Conservation (phyloP, 1,140 invertebrate genomes). For the Caenorhabditis latens region DNA sequence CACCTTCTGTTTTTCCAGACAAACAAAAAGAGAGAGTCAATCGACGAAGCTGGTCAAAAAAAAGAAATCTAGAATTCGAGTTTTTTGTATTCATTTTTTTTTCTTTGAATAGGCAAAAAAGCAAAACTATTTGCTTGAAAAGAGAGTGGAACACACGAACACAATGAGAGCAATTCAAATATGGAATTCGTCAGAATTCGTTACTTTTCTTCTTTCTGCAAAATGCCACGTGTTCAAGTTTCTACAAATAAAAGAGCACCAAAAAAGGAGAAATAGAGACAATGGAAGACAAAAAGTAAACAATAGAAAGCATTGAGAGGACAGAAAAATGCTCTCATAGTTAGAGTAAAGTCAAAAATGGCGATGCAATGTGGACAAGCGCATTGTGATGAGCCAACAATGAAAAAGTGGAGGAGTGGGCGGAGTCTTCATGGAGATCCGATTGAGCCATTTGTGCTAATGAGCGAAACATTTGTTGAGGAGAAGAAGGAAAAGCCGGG, state of each 20-base stretch:
- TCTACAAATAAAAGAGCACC: neutral
- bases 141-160: constrained; percentile 18
- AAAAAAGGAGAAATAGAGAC: neutral
- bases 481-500: constrained; percentile 17
- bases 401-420: neutral
- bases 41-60: too few species aligned
- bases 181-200: neutral
- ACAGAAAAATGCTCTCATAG: neutral
- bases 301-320: constrained; percentile 17
- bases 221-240: constrained; percentile 14
- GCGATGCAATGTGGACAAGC: neutral
- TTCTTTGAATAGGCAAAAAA: neutral
- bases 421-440: constrained; percentile 2
- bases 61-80: neutral
- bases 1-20: too few species aligned
- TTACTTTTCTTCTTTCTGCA: neutral
- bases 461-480: constrained; percentile 53
- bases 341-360: constrained; percentile 49
- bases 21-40: too few species aligned
- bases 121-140: neutral
- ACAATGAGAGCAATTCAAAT: constrained; percentile 30
- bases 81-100: constrained; percentile 6
- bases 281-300: constrained; percentile 47
- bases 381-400: constrained; percentile 26
- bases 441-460: constrained; percentile 55